phyloP scores from a whole-genome alignment of 2,113 vertebrate genomes.

The Eptesicus fuscus region DNA sequence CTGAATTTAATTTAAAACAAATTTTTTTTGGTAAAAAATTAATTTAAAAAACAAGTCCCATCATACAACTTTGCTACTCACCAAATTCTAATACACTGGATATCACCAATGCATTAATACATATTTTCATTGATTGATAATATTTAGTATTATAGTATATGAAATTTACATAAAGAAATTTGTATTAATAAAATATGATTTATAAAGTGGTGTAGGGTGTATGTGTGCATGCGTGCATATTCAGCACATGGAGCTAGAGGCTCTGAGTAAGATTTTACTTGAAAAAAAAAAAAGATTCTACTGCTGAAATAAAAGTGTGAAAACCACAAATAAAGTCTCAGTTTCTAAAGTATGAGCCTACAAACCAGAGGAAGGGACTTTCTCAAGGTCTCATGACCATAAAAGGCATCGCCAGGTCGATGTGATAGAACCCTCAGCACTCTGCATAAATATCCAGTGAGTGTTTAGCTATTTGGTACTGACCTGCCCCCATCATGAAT shows the following conservation, averaged over 20 bases:
- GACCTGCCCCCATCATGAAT: neutral
- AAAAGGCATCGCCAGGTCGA: neutral
- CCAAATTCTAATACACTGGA: neutral
- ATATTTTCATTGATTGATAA: constrained; percentile 30
- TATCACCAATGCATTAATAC: neutral
- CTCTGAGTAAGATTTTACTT: constrained; percentile 31
- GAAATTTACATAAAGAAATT: neutral
- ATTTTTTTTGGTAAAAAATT: neutral
- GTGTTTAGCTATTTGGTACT: neutral
- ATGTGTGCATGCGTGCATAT: neutral
- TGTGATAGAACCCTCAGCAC: neutral
- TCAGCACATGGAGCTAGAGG: neutral
- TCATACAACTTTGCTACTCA: neutral
- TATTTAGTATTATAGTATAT: neutral
- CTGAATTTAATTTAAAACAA: constrained; percentile 17
- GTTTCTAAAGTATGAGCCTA: constrained; percentile 23
- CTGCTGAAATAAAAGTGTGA: neutral
- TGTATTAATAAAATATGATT: constrained; percentile 17
- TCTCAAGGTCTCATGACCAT: neutral
- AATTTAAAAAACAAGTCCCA: neutral
- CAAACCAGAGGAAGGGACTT: neutral
- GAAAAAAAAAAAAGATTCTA: neutral
- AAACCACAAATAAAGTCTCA: neutral
- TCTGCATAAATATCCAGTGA: neutral
- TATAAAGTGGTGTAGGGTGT: neutral